phyloP scores from a whole-genome alignment of 2,888 invertebrate species.

The Isoperla grammatica region DNA sequence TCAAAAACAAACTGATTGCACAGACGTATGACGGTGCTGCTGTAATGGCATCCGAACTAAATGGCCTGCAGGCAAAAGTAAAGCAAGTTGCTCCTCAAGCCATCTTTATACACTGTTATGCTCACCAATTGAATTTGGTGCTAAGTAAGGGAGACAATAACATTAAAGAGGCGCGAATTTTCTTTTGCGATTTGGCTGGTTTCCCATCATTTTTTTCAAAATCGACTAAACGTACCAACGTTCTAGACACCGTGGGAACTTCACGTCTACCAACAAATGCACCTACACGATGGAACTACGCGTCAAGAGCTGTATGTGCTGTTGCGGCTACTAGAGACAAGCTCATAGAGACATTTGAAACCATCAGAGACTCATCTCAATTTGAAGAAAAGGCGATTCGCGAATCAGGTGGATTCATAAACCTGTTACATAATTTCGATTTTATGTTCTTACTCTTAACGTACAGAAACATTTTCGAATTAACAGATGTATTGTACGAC shows the following conservation, averaged over 20 bases:
- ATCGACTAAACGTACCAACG: neutral
- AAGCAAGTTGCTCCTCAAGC: conserved; percentile 11
- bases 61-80: conserved; percentile 24
- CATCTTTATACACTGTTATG: conserved; percentile 26
- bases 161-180: conserved; percentile 26
- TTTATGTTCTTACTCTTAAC: neutral
- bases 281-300: conserved; percentile 18
- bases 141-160: conserved; percentile 22
- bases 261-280: conserved; percentile 12
- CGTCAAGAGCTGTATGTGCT: neutral
- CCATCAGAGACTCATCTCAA: neutral
- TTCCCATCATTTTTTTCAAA: conserved; percentile 20
- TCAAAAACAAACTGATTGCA: conserved; percentile 22
- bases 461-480: too few relatives aligned
- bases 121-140: conserved; percentile 31
- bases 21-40: conserved; percentile 27
- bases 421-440: neutral
- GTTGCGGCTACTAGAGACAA: neutral
- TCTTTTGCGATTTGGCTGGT: conserved; percentile 30
- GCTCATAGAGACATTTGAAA: neutral
- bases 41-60: conserved; percentile 21
- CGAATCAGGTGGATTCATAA: neutral
- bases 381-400: neutral
- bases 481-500: too few relatives aligned
- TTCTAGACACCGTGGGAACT: neutral